phyloP scores from a whole-genome alignment of 2,797 vertebrate species.

The Crossoptilon crossoptilon region DNA sequence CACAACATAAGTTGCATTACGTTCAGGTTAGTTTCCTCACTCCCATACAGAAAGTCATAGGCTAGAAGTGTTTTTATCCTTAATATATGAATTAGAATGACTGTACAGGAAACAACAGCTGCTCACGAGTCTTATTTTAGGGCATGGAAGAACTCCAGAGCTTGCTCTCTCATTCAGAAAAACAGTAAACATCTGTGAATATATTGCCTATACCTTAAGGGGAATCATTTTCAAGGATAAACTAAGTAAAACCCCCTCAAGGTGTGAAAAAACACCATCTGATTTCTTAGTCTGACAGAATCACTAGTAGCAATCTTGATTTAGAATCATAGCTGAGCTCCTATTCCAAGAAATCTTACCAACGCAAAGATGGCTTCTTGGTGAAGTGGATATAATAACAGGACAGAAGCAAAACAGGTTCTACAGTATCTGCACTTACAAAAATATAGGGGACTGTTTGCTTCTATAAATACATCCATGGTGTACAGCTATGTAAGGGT shows the following conservation, averaged over 20 bases:
- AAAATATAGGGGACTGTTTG: neutral
- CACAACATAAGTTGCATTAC: neutral
- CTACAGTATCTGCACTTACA: neutral
- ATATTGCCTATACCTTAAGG: conserved; percentile 47
- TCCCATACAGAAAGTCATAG: conserved; percentile 3
- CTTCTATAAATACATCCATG: neutral
- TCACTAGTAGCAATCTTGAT: conserved; percentile 69
- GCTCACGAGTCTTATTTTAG: conserved; percentile 52
- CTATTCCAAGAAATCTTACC: conserved; percentile 10
- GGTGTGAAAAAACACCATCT: conserved; percentile 63
- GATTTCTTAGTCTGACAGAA: conserved; percentile 76
- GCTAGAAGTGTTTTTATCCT: conserved; percentile 34
- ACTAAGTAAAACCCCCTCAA: conserved; percentile 76
- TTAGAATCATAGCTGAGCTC: conserved; percentile 64
- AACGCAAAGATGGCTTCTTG: neutral
- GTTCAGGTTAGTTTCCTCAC: neutral
- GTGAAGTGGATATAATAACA: neutral
- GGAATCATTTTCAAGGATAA: conserved; percentile 70
- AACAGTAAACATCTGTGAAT: conserved; percentile 72
- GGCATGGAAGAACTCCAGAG: conserved; percentile 67
- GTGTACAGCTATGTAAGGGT: fast-evolving
- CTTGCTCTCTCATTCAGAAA: conserved; percentile 68
- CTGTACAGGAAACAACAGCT: conserved; percentile 48
- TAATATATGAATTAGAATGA: conserved; percentile 47
- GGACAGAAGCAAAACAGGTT: neutral